These are phyloP conservation scores for Platynereis dumerilii DNA, from an alignment of 2,888 invertebrate species.

Conservation along the genomic window DNA sequence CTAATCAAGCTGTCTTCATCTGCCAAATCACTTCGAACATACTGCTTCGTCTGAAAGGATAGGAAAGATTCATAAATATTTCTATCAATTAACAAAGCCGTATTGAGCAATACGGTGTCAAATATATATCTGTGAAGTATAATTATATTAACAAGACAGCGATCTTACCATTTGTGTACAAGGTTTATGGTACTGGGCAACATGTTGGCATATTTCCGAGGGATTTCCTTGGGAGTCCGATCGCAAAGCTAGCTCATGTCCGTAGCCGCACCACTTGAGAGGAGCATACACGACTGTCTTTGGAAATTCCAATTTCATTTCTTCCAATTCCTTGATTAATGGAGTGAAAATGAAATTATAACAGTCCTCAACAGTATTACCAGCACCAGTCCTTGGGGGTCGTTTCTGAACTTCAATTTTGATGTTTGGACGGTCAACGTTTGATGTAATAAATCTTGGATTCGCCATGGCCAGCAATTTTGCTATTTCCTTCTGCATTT, in stretches of 20 bases:
- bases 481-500: not conserved
- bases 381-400: not conserved
- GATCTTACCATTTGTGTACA: too few relatives aligned
- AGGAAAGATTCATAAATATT: too few relatives aligned
- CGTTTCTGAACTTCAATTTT: not conserved
- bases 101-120: too few relatives aligned
- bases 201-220: not conserved
- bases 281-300: conserved; percentile 8
- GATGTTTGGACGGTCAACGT: not conserved
- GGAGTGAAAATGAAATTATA: not conserved
- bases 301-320: not conserved
- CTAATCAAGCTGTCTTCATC: not conserved
- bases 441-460: not conserved
- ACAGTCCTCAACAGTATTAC: not conserved
- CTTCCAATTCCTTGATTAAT: not conserved
- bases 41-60: too few relatives aligned
- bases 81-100: too few relatives aligned
- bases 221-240: not conserved
- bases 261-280: not conserved
- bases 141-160: too few relatives aligned
- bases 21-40: too few relatives aligned
- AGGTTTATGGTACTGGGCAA: too few relatives aligned
- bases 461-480: not conserved
- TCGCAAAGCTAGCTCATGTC: not conserved
- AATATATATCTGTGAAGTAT: too few relatives aligned